phyloP scores from a whole-genome alignment of 2,113 vertebrate genomes.

The Paramormyrops kingsleyae region DNA sequence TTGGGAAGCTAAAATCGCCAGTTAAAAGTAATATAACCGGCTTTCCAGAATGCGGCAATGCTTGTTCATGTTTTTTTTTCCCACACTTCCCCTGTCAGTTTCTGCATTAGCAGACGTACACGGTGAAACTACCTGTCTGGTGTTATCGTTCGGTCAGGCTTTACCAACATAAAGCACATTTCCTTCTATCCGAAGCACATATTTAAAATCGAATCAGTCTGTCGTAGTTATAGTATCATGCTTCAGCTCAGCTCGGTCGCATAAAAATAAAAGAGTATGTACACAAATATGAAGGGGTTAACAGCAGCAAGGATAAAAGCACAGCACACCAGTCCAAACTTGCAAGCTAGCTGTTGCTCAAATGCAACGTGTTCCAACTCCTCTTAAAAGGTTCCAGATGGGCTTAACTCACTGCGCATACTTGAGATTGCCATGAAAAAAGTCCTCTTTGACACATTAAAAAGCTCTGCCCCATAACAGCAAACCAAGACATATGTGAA shows the following conservation, averaged over 20 bases:
- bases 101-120: not conserved
- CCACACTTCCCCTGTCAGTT: not conserved
- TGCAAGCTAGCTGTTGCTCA: conserved; percentile 38
- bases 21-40: conserved; percentile 4
- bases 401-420: conserved; percentile 27
- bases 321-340: conserved; percentile 20
- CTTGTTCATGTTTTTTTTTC: not conserved
- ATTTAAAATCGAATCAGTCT: not conserved
- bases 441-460: not conserved
- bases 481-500: not conserved
- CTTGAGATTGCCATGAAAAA: not conserved
- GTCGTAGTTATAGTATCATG: not conserved
- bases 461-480: not conserved
- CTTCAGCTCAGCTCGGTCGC: not conserved
- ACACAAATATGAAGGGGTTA: conserved; percentile 8
- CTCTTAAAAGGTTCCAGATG: conserved; percentile 54
- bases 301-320: not conserved
- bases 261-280: not conserved
- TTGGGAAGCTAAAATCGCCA: not conserved
- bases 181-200: not conserved
- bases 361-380: conserved; percentile 37
- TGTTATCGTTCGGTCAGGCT: not conserved
- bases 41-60: not conserved
- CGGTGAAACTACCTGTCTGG: not conserved
- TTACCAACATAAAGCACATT: not conserved